Conservation (phyloP, 2,113 vertebrate genomes). For the Calyptomena viridis region DNA sequence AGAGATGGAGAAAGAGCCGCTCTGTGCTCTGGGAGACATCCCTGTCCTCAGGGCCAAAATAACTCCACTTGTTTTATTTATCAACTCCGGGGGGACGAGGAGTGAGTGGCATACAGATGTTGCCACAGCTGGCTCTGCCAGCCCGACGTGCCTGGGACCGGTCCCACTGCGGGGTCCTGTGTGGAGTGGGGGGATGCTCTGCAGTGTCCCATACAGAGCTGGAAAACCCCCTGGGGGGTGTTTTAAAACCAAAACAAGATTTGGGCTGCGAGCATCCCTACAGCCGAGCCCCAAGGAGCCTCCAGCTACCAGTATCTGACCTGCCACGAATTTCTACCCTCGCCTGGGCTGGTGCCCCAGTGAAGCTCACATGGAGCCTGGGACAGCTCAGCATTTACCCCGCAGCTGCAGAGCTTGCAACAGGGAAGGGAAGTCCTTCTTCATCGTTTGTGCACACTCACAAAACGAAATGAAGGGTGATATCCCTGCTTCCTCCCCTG, state of each 20-base stretch:
- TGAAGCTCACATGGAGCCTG: not conserved
- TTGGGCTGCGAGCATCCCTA: not conserved
- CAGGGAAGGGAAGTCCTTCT: not conserved
- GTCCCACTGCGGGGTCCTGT: accelerated
- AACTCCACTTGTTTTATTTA: constrained; percentile 76
- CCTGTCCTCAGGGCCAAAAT: constrained; percentile 63
- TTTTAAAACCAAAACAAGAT: not conserved
- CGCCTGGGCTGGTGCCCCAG: not conserved
- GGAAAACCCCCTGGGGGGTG: not conserved
- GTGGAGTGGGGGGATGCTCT: not conserved
- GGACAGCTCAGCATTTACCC: not conserved
- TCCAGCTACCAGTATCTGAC: not conserved
- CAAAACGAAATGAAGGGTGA: not conserved
- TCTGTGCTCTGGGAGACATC: constrained; percentile 73
- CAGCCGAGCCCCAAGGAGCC: accelerated
- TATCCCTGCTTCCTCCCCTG: not conserved
- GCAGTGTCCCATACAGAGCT: not conserved
- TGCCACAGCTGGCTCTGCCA: constrained; percentile 53
- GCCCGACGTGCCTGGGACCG: not conserved
- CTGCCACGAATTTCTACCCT: not conserved
- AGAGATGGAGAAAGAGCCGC: constrained; percentile 54
- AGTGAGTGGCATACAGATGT: constrained; percentile 62
- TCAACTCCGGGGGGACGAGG: constrained; percentile 23
- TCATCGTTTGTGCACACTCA: not conserved
- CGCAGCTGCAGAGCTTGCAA: not conserved